A percentile compares a stretch with the other conserved stretches of the same genome.
Evolutionary conservation across 2,888 invertebrate genomes (phyloP).

Genomic region (Linnaemya vulpina): DNA sequence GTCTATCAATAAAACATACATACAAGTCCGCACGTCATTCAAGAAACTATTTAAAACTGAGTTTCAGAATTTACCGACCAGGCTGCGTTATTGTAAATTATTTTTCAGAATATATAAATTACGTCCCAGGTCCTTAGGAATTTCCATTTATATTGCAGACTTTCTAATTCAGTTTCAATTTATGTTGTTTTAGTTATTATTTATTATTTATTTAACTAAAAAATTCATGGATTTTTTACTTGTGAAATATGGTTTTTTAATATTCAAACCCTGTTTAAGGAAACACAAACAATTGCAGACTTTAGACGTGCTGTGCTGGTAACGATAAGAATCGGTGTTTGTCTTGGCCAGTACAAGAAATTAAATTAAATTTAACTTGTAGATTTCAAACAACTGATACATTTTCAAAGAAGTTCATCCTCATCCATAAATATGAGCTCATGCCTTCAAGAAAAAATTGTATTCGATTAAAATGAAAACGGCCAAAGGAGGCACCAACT

Average conservation of each 20-base stretch:
- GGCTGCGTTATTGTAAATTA: no score
- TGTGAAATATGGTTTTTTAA: not conserved
- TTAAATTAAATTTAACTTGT: constrained; percentile 25
- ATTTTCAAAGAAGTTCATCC: constrained; percentile 30
- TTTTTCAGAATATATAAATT: no score
- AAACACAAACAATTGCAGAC: not conserved
- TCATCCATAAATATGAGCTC: constrained; percentile 20
- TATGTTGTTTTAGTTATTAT: no score
- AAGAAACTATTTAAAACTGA: no score
- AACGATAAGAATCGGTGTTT: not conserved
- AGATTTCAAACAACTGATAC: constrained; percentile 31
- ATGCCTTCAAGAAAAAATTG: not conserved
- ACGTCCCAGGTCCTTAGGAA: no score
- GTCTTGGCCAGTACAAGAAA: not conserved
- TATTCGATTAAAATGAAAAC: not conserved
- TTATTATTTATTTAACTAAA: no score
- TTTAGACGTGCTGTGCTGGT: not conserved
- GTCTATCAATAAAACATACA: no score
- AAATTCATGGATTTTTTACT: no score
- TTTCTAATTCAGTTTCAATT: no score
- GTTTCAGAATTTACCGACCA: no score
- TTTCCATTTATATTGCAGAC: no score
- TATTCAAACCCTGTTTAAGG: not conserved
- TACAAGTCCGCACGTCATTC: no score
- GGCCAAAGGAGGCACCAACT: not conserved